Conservation (phyloP, 1,140 invertebrate genomes). For the Elysia chlorotica region DNA sequence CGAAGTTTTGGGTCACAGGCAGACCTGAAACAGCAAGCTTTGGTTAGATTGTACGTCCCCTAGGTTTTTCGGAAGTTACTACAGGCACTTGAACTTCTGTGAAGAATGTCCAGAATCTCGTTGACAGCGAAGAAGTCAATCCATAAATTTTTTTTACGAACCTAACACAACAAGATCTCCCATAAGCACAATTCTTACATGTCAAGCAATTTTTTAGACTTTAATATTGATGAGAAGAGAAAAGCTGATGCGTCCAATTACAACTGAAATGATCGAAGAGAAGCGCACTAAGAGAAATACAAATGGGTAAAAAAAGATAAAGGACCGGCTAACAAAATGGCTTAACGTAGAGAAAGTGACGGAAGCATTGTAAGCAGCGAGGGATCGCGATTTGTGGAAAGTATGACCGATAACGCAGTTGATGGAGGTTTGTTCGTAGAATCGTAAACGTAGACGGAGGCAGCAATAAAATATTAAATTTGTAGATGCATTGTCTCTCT, state of each 20-base stretch:
- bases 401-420: too few species aligned
- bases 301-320: not conserved
- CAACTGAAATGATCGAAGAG: too few species aligned
- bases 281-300: not conserved
- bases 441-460: too few species aligned
- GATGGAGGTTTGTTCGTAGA: too few species aligned
- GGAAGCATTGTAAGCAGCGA: not conserved
- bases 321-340: too few species aligned
- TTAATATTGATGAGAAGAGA: not conserved
- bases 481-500: too few species aligned
- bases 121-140: not conserved
- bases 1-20: slow-evolving; percentile 68
- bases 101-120: too few species aligned
- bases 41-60: not conserved
- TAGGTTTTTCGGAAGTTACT: not conserved
- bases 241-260: not conserved
- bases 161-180: not conserved
- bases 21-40: slow-evolving; percentile 56
- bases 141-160: not conserved
- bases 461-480: too few species aligned
- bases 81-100: too few species aligned
- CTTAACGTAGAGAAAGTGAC: too few species aligned
- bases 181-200: not conserved
- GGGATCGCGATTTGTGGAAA: too few species aligned
- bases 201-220: not conserved